These are phyloP conservation scores for Callorhinus ursinus DNA, from an alignment of 2,113 vertebrate genomes.

Conservation along the genomic window DNA sequence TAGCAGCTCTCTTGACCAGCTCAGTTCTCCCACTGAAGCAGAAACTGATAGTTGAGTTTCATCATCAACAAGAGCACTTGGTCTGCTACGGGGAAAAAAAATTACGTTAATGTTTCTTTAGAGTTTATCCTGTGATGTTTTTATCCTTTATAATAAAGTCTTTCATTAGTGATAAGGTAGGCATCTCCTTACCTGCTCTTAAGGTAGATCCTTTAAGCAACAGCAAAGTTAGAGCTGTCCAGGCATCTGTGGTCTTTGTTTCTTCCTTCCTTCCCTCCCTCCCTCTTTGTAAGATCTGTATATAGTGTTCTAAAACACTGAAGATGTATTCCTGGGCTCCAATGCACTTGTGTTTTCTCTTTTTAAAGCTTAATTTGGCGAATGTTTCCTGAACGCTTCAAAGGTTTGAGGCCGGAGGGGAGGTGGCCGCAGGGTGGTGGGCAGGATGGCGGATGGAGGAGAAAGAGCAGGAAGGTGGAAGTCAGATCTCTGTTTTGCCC, in stretches of 20 bases:
- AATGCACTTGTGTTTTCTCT: background rate
- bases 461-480: background rate
- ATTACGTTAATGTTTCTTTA: background rate
- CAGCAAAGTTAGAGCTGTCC: background rate
- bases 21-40: background rate
- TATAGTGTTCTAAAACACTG: background rate
- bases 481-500: background rate
- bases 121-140: background rate
- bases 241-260: background rate
- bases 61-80: background rate
- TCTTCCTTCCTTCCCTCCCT: background rate
- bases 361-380: background rate
- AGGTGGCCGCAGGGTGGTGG: background rate
- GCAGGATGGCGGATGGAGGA: background rate
- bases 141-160: background rate
- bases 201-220: background rate
- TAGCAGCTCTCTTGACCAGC: slow-evolving; percentile 66
- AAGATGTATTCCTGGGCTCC: background rate
- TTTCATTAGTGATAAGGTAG: background rate
- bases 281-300: background rate
- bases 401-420: background rate
- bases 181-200: background rate
- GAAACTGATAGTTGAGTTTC: background rate
- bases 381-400: background rate
- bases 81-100: background rate